Conservation (phyloP, 2,113 vertebrate species). For the Gopherus flavomarginatus region DNA sequence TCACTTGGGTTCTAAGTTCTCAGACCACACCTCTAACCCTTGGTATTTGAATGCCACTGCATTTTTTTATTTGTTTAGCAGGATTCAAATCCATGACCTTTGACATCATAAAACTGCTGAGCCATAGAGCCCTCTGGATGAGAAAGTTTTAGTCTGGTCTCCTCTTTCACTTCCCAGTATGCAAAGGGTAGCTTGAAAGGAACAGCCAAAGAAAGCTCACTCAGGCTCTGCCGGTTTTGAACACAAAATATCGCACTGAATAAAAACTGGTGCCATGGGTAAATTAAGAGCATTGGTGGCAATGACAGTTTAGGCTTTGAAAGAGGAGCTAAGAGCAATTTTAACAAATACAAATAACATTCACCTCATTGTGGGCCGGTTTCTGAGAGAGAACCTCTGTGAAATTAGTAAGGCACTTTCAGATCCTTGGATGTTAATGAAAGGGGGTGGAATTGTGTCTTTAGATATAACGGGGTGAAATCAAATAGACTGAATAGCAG, state of each 20-base stretch:
- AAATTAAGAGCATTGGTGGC: not conserved
- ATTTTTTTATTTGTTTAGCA: not conserved
- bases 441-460: not conserved
- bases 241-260: not conserved
- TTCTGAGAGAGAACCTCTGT: not conserved
- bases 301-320: not conserved
- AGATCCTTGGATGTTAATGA: not conserved
- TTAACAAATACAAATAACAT: not conserved
- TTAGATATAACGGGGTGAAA: not conserved
- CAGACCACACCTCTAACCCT: not conserved
- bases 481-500: not conserved
- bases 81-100: not conserved
- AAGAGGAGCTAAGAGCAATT: not conserved
- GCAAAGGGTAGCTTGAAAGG: not conserved
- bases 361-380: not conserved
- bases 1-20: not conserved
- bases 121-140: not conserved
- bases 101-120: not conserved
- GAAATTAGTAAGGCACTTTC: not conserved
- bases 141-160: not conserved
- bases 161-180: not conserved
- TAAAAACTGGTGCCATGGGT: not conserved
- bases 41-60: not conserved
- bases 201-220: not conserved
- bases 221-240: not conserved